Evolutionary conservation across 2,797 vertebrate genomes (phyloP).

Genomic region (Clarias fuscus): DNA sequence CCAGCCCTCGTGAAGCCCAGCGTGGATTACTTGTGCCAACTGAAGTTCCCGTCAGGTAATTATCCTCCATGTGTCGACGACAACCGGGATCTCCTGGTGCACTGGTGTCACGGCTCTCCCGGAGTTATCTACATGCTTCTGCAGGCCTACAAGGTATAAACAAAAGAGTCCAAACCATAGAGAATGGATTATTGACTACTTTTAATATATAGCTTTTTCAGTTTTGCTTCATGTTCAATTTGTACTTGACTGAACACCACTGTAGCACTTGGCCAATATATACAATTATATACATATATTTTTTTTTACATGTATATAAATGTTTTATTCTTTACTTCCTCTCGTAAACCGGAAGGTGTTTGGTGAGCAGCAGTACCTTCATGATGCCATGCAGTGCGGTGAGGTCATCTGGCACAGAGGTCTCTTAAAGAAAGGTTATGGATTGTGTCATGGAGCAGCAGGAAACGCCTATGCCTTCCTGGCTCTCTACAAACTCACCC

Average conservation of each 20-base stretch:
- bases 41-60: constrained; percentile 89
- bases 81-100: constrained; percentile 86
- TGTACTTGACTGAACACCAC: background rate
- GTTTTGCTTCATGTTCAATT: background rate
- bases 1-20: constrained; percentile 86
- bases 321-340: background rate
- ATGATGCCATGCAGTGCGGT: constrained; percentile 81
- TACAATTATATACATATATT: background rate
- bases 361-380: constrained; percentile 82
- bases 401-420: constrained; percentile 90
- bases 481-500: constrained; percentile 85
- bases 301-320: too few relatives aligned
- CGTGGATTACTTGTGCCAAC: constrained; percentile 86
- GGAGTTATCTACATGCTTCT: constrained; percentile 96
- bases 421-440: constrained; percentile 92
- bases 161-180: background rate
- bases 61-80: constrained; percentile 90
- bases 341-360: constrained; percentile 75
- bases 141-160: constrained; percentile 88
- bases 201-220: background rate
- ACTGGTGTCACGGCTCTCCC: constrained; percentile 95
- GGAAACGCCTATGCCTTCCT: constrained; percentile 94
- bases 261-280: background rate
- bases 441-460: constrained; percentile 89
- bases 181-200: background rate